A percentile compares a stretch with the other conserved stretches of the same genome.
Conservation (phyloP, 53 echinoderm and acorn worm species). For the Actinopyga echinites region DNA sequence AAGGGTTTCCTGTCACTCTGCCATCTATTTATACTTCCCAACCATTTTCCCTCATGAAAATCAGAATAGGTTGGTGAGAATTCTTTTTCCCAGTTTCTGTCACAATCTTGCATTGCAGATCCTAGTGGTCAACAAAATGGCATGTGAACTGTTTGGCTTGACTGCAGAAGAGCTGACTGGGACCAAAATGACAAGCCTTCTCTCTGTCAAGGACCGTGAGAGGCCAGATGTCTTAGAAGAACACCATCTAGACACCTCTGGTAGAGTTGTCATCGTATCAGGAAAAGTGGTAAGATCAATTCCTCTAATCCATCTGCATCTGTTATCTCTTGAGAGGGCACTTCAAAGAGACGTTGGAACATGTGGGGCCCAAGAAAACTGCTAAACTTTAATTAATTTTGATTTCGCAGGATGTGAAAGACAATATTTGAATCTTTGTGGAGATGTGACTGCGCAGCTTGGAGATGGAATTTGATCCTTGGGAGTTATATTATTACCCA, state of each 20-base stretch:
- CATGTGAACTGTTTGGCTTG: constrained; percentile 91
- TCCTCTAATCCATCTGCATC: too few relatives aligned
- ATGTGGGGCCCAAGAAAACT: too few relatives aligned
- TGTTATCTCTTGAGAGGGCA: too few relatives aligned
- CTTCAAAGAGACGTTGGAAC: too few relatives aligned
- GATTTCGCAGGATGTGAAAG: too few relatives aligned
- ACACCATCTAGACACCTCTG: constrained; percentile 80
- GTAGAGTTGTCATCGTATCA: constrained; percentile 93
- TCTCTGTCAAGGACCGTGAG: constrained; percentile 69
- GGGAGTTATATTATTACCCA: too few relatives aligned
- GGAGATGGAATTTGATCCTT: too few relatives aligned
- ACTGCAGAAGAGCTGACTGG: constrained; percentile 76
- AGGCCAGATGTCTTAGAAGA: constrained; percentile 84
- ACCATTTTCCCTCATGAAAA: background rate
- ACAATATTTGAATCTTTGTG: too few relatives aligned
- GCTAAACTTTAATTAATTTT: too few relatives aligned
- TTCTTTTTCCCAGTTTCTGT: background rate
- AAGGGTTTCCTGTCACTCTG: background rate
- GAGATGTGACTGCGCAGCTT: too few relatives aligned
- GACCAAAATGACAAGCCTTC: constrained; percentile 83
- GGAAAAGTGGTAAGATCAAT: constrained; percentile 87
- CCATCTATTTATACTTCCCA: background rate
- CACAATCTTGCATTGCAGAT: constrained; percentile 59
- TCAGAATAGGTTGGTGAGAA: background rate
- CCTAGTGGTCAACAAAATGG: constrained; percentile 91